A percentile compares a stretch with the other conserved stretches of the same genome.
These are phyloP conservation scores for Archegozetes longisetosus DNA, from an alignment of 1,140 invertebrate species.

Conservation along the genomic window DNA sequence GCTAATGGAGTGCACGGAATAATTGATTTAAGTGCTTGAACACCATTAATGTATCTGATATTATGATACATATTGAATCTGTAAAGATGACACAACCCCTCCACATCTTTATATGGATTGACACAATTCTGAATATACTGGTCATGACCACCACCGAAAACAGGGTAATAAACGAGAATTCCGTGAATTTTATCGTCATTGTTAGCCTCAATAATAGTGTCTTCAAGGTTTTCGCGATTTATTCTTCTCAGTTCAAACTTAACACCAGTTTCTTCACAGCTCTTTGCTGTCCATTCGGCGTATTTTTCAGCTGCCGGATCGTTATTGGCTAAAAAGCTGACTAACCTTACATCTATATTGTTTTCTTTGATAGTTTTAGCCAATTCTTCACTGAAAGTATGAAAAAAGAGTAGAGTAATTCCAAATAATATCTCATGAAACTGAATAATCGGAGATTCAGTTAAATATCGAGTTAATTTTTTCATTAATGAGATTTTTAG, in stretches of 20 bases:
- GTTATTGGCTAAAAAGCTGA: constrained; percentile 14
- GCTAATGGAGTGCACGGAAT: constrained; percentile 18
- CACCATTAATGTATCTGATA: constrained; percentile 13
- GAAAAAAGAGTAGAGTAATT: background rate
- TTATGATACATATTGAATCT: constrained; percentile 19
- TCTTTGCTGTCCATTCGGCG: constrained; percentile 7
- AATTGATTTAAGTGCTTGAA: constrained; percentile 10
- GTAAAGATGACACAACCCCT: constrained; percentile 15
- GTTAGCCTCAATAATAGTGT: constrained; percentile 13
- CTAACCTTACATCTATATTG: constrained; percentile 1
- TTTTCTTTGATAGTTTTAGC: constrained; percentile 3
- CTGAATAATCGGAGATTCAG: background rate
- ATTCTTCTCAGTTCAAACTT: constrained; percentile 13
- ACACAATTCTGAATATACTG: constrained; percentile 18
- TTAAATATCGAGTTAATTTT: background rate
- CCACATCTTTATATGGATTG: constrained; percentile 15
- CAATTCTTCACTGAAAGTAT: constrained; percentile 8
- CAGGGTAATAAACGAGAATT: constrained; percentile 16
- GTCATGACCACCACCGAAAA: constrained; percentile 17
- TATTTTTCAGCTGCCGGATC: constrained; percentile 13
- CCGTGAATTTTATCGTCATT: constrained; percentile 13
- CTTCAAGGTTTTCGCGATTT: constrained; percentile 13
- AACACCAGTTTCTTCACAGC: constrained; percentile 12
- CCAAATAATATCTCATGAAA: background rate
- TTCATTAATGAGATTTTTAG: background rate